Percentiles rank a stretch among this genome's conserved stretches.
These are phyloP conservation scores for Malacosoma neustria DNA, from an alignment of 2,888 invertebrate species.

Conservation along the genomic window DNA sequence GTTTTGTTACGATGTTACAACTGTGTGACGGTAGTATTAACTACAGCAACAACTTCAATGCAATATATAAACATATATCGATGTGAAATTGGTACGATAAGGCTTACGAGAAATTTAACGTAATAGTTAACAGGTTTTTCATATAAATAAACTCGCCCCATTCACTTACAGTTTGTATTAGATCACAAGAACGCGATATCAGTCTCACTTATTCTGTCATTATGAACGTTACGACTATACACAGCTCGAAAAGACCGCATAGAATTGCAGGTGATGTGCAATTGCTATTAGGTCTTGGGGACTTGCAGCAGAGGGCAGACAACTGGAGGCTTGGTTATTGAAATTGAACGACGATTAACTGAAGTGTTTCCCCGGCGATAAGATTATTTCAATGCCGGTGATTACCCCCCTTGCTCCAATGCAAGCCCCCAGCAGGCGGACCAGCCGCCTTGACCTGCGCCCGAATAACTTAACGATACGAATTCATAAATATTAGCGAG, in stretches of 20 bases:
- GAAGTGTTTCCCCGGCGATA: too few relatives aligned
- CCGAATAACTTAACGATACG: slow-evolving; percentile 38
- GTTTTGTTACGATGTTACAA: too few relatives aligned
- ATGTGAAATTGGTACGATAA: slow-evolving; percentile 64
- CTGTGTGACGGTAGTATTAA: too few relatives aligned
- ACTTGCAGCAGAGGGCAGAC: too few relatives aligned
- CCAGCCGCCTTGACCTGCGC: slow-evolving; percentile 28
- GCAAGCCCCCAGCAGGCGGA: slow-evolving; percentile 7
- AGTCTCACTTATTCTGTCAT: slow-evolving; percentile 74
- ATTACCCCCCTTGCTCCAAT: too few relatives aligned
- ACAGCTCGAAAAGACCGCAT: slow-evolving; percentile 48
- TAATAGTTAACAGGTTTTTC: slow-evolving; percentile 61
- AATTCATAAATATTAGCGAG: slow-evolving; percentile 43
- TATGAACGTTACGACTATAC: slow-evolving; percentile 60
- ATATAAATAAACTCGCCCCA: slow-evolving; percentile 36
- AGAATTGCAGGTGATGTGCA: slow-evolving; percentile 16
- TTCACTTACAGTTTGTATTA: slow-evolving; percentile 30
- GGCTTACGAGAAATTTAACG: slow-evolving; percentile 51
- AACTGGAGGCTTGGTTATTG: too few relatives aligned
- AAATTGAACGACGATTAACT: too few relatives aligned
- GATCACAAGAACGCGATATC: slow-evolving; percentile 65
- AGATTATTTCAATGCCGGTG: too few relatives aligned
- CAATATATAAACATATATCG: slow-evolving; percentile 66
- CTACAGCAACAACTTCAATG: slow-evolving; percentile 64
- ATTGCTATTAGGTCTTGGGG: too few relatives aligned